Evolutionary conservation across 1,140 invertebrate genomes (phyloP), one percentile per base, ranked within the genome.

Genomic region (Diprion similis): DNA sequence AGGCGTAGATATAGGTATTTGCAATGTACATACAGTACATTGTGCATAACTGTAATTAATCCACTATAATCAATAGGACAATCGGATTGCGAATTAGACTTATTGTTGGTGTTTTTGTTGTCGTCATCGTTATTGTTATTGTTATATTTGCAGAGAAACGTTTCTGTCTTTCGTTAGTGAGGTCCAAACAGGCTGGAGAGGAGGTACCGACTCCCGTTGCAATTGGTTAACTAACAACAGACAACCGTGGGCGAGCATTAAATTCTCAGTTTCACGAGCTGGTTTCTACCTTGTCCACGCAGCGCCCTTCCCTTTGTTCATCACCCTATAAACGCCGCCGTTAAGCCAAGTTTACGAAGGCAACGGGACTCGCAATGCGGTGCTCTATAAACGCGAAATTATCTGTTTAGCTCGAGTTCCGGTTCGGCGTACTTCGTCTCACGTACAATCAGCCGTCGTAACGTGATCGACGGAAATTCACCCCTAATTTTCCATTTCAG

Each of bases 381-480:
- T 15, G 9, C 51, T 59, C 51, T 59, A 59, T 59, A 59, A 59
- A 59, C 51, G 51, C 51, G 51, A 59, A 59, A 59, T 59, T 59
- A 13, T 59, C n/a, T 59, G 51, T 59, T 59, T 15, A 59, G n/a
- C 51, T 59, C 24, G 24, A 37, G 24, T 37, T 37, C 24, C 2
- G 24, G 24, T 37, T 37, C 24, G 24, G 24, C 6, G 24, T 37
- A 37, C 24, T 37, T 37, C 2, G 24, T 6, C 24, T 37, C 24
- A 37, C 24, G 24, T 6, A 37, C 6, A 37, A 37, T 3, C 2
- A 3, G 6, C 2, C 24, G 24, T 37, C 24, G 24, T 37, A 37
- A 37, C 6, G 2, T 4, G 24, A 37, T 6, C 24, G 24, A 37
- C 24, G 2, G 6, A 37, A 2, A 37, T 37, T 37, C 24, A 37